phyloP scores from a whole-genome alignment of 2,888 invertebrate genomes.

The Ferrisia virgata region DNA sequence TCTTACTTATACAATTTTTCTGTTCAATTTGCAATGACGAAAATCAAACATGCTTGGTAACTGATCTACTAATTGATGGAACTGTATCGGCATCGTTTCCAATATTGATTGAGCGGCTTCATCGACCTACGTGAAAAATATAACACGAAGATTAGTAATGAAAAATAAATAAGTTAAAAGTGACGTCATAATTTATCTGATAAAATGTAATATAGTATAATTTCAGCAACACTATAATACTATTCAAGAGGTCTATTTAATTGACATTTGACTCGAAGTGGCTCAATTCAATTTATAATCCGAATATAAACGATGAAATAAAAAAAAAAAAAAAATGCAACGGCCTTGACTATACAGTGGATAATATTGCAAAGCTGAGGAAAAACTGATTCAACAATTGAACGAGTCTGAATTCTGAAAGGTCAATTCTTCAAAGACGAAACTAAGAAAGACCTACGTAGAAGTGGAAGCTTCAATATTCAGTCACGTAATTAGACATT shows the following conservation, averaged over 20 bases:
- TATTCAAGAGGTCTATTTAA: not conserved
- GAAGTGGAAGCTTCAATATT: not conserved
- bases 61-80: not conserved
- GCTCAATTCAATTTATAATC: not conserved
- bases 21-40: constrained; percentile 23
- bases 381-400: not conserved
- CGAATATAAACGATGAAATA: not conserved
- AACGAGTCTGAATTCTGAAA: not conserved
- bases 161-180: not conserved
- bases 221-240: not conserved
- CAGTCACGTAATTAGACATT: not conserved
- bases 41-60: constrained; percentile 24
- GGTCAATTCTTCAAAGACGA: not conserved
- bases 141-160: not conserved
- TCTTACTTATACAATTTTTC: constrained; percentile 27
- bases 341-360: not conserved
- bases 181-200: not conserved
- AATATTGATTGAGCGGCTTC: not conserved
- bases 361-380: not conserved
- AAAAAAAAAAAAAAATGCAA: not conserved
- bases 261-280: not conserved
- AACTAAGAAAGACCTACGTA: not conserved
- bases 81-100: not conserved
- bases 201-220: not conserved
- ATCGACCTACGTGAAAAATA: not conserved